These are phyloP conservation scores for Brenthis daphne DNA, from an alignment of 2,888 invertebrate species.

Conservation along the genomic window DNA sequence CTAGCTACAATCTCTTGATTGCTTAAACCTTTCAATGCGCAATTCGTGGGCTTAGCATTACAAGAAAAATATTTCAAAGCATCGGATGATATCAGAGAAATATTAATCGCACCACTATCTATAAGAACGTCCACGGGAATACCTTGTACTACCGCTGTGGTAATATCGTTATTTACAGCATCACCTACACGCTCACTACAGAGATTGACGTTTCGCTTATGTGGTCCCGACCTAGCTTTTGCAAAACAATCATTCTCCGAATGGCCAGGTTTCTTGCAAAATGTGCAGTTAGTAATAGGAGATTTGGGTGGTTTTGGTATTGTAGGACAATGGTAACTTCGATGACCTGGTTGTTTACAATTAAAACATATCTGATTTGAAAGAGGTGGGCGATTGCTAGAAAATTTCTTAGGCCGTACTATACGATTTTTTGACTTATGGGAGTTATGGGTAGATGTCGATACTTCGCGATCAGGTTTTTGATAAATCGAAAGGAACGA, in stretches of 20 bases:
- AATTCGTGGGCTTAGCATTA: conserved; percentile 26
- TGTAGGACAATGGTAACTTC: conserved; percentile 5
- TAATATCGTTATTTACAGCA: conserved; percentile 29
- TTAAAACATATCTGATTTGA: conserved; percentile 18
- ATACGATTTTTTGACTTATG: too few relatives aligned
- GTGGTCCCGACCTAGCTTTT: conserved; percentile 27
- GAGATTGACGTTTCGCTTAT: conserved; percentile 40
- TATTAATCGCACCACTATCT: conserved; percentile 36
- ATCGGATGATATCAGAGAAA: neutral
- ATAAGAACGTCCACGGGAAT: conserved; percentile 43
- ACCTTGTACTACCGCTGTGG: conserved; percentile 37
- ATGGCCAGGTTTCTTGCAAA: conserved; percentile 44
- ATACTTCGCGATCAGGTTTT: neutral
- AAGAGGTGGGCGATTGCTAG: too few relatives aligned
- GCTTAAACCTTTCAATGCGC: conserved; percentile 42
- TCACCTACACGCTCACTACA: conserved; percentile 17
- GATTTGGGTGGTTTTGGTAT: too few relatives aligned
- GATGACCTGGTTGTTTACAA: conserved; percentile 23
- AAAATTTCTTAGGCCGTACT: too few relatives aligned
- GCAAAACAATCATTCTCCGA: conserved; percentile 38
- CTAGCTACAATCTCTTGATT: conserved; percentile 38
- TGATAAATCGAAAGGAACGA: neutral
- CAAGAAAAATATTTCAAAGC: conserved; percentile 10
- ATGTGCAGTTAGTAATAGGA: conserved; percentile 21
- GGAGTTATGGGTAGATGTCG: neutral